Evolutionary conservation across 1,140 invertebrate genomes (phyloP), one percentile per base, ranked within the genome.

Genomic region (Uloborus diversus): DNA sequence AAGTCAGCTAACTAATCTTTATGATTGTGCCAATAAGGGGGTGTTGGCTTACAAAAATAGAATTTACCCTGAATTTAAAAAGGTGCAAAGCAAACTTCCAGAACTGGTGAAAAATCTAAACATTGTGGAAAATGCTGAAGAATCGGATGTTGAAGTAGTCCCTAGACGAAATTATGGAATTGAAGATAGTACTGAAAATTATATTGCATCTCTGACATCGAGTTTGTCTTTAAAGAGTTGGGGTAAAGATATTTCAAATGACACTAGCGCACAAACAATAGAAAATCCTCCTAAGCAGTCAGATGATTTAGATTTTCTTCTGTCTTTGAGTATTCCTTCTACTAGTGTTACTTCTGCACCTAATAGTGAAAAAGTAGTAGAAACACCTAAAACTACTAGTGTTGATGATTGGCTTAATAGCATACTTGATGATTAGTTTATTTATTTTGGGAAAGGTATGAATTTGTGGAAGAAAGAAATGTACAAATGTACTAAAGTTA

Each of bases 371-470:
- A 66, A 66, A 17, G 7, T 13, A 23, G 20, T 0, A 20, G 57
- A 30, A 42, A 14, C 9, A 1, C n/a, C n/a, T n/a, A 66, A 78
- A 27, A 62, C 42, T 28, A 65, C 73, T 9, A 78, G 66, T 78
- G 73, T 78, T 30, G 73, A 78, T 78, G 73, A 78, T 28, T 78
- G 73, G 73, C n/a, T 78, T 14, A 78, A 78, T 17, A 78, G 73
- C 17, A 53, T 78, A 56, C 49, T 78, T n/a, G 61, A 78, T 78
- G 73, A 78, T 42, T 78, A 37, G 57, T 28, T 30, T 25, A 2
- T 3, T 53, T 53, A 53, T n/a, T n/a, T n/a, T n/a, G n/a, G n/a
- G n/a, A n/a, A 53, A 53, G 9, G n/a, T 1, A 53, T 53, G 25
- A 53, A 9, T 20, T 20, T 53, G 51, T 23, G 2, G 9, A 53